Evolutionary conservation across 2,113 vertebrate genomes (phyloP).

Genomic region (Copsychus sechellarum): DNA sequence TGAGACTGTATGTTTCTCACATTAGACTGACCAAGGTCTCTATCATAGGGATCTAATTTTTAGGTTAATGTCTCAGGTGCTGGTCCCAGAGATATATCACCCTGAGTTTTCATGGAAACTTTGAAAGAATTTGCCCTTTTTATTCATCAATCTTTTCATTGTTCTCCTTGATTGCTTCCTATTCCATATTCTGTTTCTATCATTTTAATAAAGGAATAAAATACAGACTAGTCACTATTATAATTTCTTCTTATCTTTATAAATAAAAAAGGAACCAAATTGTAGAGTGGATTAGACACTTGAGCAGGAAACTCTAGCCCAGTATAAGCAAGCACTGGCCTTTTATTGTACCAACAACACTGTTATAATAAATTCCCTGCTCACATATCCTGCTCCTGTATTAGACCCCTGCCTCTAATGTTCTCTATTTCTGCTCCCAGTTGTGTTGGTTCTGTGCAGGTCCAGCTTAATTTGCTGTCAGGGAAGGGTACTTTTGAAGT

Average conservation of each 20-base stretch:
- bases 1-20: not conserved
- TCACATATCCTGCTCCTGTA: accelerated
- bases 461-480: not conserved
- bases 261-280: not conserved
- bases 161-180: not conserved
- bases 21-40: not conserved
- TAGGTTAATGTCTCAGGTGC: not conserved
- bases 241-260: not conserved
- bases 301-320: not conserved
- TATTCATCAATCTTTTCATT: not conserved
- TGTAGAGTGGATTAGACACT: not conserved
- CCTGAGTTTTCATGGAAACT: not conserved
- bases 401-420: not conserved
- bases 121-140: not conserved
- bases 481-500: not conserved
- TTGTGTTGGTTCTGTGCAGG: not conserved
- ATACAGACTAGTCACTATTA: not conserved
- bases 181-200: not conserved
- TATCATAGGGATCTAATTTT: not conserved
- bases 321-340: not conserved
- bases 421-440: not conserved
- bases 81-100: not conserved
- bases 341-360: not conserved
- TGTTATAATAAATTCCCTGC: not conserved
- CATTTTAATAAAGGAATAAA: not conserved